These are phyloP conservation scores for Ameiurus melas DNA, from an alignment of 2,113 vertebrate species.

Conservation along the genomic window DNA sequence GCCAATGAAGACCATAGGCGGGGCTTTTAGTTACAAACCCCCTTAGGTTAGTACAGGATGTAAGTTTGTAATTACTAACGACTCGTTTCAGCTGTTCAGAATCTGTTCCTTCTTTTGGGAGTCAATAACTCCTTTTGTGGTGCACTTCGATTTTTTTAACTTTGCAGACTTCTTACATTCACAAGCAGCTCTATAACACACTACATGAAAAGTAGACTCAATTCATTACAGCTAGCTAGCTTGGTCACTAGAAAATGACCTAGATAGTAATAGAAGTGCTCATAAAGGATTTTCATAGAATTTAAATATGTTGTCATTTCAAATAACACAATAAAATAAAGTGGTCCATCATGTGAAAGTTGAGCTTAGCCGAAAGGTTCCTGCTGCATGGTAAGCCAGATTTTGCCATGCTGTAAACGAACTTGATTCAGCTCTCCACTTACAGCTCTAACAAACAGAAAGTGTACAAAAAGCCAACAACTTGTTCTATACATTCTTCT, in stretches of 20 bases:
- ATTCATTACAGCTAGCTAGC: neutral
- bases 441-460: neutral
- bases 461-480: neutral
- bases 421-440: neutral
- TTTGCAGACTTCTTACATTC: no score
- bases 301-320: neutral
- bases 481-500: slow-evolving; percentile 8
- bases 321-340: neutral
- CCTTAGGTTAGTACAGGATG: no score
- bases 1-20: no score
- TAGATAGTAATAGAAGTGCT: neutral
- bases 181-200: no score
- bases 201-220: no score
- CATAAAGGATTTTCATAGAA: neutral
- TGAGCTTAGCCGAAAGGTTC: neutral
- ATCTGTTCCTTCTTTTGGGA: no score
- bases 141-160: no score
- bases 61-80: no score
- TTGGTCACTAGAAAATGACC: neutral
- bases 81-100: no score
- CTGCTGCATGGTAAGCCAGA: neutral
- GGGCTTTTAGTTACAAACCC: no score
- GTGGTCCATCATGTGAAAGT: neutral
- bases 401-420: neutral
- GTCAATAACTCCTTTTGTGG: no score